phyloP scores from a whole-genome alignment of 2,888 invertebrate genomes.

The Eristalis arbustorum region DNA sequence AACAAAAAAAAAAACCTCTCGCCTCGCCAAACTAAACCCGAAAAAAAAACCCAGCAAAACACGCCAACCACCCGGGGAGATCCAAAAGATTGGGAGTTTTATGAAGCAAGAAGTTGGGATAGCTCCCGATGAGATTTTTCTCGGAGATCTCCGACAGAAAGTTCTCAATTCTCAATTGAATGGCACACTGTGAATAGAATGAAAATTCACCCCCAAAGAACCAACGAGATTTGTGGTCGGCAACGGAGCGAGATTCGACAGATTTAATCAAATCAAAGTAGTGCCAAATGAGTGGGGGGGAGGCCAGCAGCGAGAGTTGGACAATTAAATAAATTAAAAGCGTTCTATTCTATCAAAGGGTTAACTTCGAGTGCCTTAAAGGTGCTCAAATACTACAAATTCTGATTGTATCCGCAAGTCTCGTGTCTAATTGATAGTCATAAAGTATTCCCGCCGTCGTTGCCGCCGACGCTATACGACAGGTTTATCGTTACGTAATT shows the following conservation, averaged over 20 bases:
- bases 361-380: background rate
- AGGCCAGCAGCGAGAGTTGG: background rate
- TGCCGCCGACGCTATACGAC: background rate
- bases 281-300: background rate
- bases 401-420: slow-evolving; percentile 14
- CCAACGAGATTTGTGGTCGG: slow-evolving; percentile 52
- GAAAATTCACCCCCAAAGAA: slow-evolving; percentile 48
- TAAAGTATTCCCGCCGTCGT: background rate
- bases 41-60: background rate
- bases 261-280: slow-evolving; percentile 46
- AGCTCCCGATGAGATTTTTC: slow-evolving; percentile 58
- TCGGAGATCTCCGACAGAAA: slow-evolving; percentile 28
- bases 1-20: slow-evolving; percentile 19
- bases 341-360: background rate
- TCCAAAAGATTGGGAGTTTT: slow-evolving; percentile 57
- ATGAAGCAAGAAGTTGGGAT: slow-evolving; percentile 65
- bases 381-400: background rate
- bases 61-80: slow-evolving; percentile 19
- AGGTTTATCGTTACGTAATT: slow-evolving; percentile 16
- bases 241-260: slow-evolving; percentile 19
- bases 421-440: slow-evolving; percentile 32
- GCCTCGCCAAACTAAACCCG: slow-evolving; percentile 37
- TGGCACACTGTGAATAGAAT: slow-evolving; percentile 20
- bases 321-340: slow-evolving; percentile 45
- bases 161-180: slow-evolving; percentile 36